Conservation (phyloP, 2,888 invertebrate species). For the Lasioglossum morio region DNA sequence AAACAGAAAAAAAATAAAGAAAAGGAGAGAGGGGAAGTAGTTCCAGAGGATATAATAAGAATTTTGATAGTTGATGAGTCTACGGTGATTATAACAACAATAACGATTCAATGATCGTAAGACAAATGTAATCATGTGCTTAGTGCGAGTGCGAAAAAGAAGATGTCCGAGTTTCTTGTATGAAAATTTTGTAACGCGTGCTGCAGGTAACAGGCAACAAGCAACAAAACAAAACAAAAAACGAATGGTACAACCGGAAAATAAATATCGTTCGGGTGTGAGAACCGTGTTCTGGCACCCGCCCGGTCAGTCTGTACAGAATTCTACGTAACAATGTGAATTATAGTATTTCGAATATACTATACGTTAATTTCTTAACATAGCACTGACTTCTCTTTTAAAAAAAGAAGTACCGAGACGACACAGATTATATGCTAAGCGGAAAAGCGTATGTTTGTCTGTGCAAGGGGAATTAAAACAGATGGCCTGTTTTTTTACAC, state of each 20-base stretch:
- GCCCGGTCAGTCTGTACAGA: conserved; percentile 31
- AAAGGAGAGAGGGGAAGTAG: conserved; percentile 29
- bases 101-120: conserved; percentile 59
- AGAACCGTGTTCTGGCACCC: not conserved
- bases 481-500: conserved; percentile 45
- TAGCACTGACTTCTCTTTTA: conserved; percentile 27
- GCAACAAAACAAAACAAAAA: conserved; percentile 15
- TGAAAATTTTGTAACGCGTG: conserved; percentile 65
- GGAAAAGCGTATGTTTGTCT: conserved; percentile 28
- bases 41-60: conserved; percentile 53
- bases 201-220: conserved; percentile 27
- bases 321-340: conserved; percentile 29
- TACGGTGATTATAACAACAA: conserved; percentile 56
- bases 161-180: conserved; percentile 55
- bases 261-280: conserved; percentile 20
- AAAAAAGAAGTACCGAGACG: conserved; percentile 16
- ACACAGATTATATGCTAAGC: conserved; percentile 31
- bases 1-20: not conserved
- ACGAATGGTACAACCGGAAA: not conserved
- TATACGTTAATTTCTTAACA: conserved; percentile 30
- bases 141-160: conserved; percentile 55
- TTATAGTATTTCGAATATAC: conserved; percentile 27
- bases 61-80: conserved; percentile 66
- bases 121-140: conserved; percentile 52
- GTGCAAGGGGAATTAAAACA: conserved; percentile 34